A percentile compares a stretch with the other conserved stretches of the same genome.
phyloP scores from a whole-genome alignment of 1,140 invertebrate genomes.

The Chionoecetes opilio region DNA sequence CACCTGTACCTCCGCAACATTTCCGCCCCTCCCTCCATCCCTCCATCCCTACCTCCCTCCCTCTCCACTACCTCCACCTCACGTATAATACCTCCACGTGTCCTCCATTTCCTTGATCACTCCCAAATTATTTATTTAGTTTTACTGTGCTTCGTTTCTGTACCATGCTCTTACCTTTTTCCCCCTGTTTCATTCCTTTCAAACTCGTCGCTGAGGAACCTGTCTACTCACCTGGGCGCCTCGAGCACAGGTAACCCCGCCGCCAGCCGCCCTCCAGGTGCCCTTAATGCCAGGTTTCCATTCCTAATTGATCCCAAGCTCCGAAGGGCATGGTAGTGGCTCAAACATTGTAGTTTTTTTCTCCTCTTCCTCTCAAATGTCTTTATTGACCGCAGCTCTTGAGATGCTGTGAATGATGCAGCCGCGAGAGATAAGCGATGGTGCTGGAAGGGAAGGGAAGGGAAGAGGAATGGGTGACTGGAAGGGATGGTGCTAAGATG shows the following conservation, averaged over 20 bases:
- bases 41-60: neutral
- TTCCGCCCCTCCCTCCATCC: neutral
- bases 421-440: neutral
- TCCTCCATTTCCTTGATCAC: neutral
- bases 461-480: neutral
- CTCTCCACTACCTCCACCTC: neutral
- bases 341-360: neutral
- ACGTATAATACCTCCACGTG: neutral
- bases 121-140: neutral
- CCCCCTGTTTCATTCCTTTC: neutral
- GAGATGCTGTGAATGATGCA: neutral
- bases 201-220: neutral
- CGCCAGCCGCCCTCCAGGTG: neutral
- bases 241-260: neutral
- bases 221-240: neutral
- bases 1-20: neutral
- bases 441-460: neutral
- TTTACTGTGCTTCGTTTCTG: neutral
- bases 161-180: neutral
- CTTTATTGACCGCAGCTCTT: constrained; percentile 40
- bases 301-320: constrained; percentile 28
- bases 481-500: neutral
- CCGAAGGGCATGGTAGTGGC: neutral
- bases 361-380: constrained; percentile 19
- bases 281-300: neutral